Conservation (phyloP, 2,113 vertebrate genomes). For the Nycticryphes semicollaris region DNA sequence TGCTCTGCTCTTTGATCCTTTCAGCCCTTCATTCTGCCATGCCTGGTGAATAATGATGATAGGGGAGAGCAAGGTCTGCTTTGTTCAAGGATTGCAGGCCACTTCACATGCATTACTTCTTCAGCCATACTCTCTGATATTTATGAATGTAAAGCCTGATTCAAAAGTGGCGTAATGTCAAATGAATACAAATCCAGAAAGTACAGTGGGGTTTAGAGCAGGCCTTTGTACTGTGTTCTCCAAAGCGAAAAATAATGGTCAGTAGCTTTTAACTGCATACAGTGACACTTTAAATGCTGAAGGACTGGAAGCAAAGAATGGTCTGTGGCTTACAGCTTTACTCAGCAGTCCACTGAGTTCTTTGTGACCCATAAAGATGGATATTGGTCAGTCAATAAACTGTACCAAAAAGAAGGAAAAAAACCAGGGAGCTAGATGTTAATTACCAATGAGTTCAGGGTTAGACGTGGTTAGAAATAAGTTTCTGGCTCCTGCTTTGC, state of each 20-base stretch:
- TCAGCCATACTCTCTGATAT: neutral
- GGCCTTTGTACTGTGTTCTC: neutral
- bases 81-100: constrained; percentile 18
- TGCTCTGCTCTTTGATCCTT: constrained; percentile 58
- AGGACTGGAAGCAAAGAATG: neutral
- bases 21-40: constrained; percentile 39
- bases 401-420: neutral
- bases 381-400: neutral
- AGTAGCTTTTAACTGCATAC: neutral
- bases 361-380: neutral
- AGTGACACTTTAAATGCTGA: neutral
- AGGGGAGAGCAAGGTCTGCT: constrained; percentile 13
- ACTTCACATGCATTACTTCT: constrained; percentile 13
- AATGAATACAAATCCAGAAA: neutral
- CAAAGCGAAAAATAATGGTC: neutral
- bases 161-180: neutral
- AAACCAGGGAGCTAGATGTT: neutral
- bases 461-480: neutral
- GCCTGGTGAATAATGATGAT: constrained; percentile 35
- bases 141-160: constrained; percentile 7
- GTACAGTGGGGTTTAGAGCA: neutral
- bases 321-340: neutral
- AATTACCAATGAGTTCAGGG: neutral
- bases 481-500: neutral
- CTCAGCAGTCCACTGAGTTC: neutral